Evolutionary conservation across 1,140 invertebrate species (phyloP).

Genomic region (Platorchestia sp.): DNA sequence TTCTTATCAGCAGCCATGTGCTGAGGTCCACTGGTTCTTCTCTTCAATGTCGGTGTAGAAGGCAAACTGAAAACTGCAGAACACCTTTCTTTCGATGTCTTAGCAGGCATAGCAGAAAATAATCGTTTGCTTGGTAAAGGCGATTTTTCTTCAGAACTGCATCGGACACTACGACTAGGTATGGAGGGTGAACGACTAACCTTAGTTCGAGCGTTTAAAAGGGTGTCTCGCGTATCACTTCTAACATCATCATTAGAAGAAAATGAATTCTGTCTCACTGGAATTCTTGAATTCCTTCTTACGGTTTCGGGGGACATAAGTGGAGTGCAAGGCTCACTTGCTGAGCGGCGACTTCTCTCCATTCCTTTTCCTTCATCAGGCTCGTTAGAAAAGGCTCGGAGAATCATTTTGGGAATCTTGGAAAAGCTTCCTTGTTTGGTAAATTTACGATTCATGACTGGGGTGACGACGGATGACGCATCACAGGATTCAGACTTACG

Average conservation of each 20-base stretch:
- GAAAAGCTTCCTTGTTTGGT: constrained; percentile 45
- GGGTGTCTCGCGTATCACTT: neutral
- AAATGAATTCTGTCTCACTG: constrained; percentile 61
- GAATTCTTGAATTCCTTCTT: constrained; percentile 63
- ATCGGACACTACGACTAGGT: neutral
- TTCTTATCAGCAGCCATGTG: neutral
- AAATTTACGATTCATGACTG: constrained; percentile 58
- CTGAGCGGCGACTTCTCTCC: neutral
- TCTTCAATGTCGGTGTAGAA: neutral
- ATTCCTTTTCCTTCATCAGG: neutral
- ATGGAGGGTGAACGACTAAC: neutral
- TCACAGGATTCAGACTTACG: constrained; percentile 41
- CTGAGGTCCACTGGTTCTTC: neutral
- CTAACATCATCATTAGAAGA: constrained; percentile 62
- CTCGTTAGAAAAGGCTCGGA: constrained; percentile 60
- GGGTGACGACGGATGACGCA: constrained; percentile 61
- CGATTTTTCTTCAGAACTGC: constrained; percentile 10
- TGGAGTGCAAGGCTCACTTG: constrained; percentile 64
- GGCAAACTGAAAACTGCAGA: constrained; percentile 5
- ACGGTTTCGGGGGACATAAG: constrained; percentile 61
- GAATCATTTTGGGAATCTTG: constrained; percentile 55
- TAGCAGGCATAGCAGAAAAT: neutral
- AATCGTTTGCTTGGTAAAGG: neutral
- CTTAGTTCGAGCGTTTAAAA: neutral
- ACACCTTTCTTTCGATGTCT: neutral